phyloP scores from a whole-genome alignment of 2,113 vertebrate species.

The Ochotona curzoniae region DNA sequence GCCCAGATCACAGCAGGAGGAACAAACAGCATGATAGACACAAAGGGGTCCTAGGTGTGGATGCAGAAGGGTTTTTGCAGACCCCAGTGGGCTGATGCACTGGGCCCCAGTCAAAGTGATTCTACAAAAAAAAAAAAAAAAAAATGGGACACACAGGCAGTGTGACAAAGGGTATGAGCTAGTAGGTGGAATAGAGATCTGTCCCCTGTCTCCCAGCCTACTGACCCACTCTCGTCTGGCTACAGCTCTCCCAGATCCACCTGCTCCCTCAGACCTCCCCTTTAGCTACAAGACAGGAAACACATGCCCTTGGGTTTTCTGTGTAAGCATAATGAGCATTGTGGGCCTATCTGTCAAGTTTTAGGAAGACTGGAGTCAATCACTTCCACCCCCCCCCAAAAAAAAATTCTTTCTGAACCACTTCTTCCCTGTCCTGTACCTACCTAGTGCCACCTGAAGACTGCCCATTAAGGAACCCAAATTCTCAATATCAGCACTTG shows the following conservation, averaged over 20 bases:
- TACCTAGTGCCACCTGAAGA: background rate
- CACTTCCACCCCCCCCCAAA: background rate
- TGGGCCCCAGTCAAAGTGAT: background rate
- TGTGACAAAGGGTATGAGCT: background rate
- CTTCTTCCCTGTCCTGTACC: too few relatives aligned
- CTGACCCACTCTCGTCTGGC: slow-evolving; percentile 70
- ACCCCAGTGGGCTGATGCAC: background rate
- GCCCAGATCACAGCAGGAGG: background rate
- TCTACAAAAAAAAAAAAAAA: too few relatives aligned
- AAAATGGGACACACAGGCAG: background rate
- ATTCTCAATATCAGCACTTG: background rate
- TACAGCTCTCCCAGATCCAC: background rate
- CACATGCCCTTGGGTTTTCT: background rate
- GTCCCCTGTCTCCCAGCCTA: slow-evolving; percentile 72
- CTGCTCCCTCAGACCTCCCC: background rate
- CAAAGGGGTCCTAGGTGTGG: background rate
- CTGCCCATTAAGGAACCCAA: background rate
- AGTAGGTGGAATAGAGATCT: slow-evolving; percentile 6
- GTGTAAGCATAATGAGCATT: background rate
- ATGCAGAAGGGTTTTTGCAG: background rate
- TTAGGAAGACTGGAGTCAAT: background rate
- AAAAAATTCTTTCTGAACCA: background rate
- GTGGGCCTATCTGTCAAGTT: background rate
- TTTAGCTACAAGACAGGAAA: background rate
- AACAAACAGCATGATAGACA: background rate